Conservation (phyloP, 2,888 invertebrate genomes). For the Mylabris sibirica region DNA sequence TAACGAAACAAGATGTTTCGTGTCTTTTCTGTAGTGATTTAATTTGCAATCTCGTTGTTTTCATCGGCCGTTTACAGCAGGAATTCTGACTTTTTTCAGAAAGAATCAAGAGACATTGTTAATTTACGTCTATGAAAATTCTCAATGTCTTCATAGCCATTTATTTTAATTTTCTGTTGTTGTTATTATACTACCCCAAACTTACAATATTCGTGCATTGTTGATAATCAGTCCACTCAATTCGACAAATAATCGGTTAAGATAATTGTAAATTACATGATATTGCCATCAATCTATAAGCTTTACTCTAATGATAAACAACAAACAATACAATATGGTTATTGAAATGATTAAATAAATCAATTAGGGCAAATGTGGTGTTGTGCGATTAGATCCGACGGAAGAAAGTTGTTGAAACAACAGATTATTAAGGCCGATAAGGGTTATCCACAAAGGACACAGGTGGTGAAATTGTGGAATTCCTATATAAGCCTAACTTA, state of each 20-base stretch:
- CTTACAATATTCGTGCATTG: neutral
- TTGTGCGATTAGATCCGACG: neutral
- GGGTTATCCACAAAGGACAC: too few species aligned
- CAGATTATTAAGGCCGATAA: too few species aligned
- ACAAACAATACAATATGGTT: slow-evolving; percentile 9
- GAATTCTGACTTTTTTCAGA: too few species aligned
- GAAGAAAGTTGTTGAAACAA: too few species aligned
- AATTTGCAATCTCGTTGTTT: neutral
- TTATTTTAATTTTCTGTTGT: too few species aligned
- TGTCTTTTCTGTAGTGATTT: neutral
- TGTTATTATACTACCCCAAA: too few species aligned
- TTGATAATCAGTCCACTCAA: neutral
- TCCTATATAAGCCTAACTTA: too few species aligned
- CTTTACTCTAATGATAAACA: neutral
- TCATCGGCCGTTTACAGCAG: too few species aligned
- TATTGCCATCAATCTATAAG: neutral
- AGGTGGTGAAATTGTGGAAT: too few species aligned
- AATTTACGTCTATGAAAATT: neutral
- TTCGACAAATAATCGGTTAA: neutral
- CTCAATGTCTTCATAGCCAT: neutral
- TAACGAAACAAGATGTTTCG: neutral
- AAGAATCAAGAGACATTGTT: too few species aligned
- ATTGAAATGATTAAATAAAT: neutral
- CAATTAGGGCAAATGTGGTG: neutral
- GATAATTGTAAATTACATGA: neutral